Percentiles rank a stretch among this genome's conserved stretches.
Evolutionary conservation across 2,888 invertebrate genomes (phyloP).

Genomic region (Tenthredo distinguenda): DNA sequence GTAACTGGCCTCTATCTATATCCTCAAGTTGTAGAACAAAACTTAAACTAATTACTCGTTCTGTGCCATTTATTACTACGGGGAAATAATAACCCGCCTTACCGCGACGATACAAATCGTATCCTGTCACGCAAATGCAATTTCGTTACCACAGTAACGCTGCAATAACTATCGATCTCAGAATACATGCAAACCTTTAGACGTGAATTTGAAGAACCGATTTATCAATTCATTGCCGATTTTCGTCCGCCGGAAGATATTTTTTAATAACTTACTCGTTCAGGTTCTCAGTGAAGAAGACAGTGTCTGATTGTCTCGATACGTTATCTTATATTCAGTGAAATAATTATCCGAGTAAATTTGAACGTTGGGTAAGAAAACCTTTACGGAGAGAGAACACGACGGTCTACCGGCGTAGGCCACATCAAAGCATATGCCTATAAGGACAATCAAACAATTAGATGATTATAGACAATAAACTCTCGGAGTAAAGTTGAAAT

Average conservation of each 20-base stretch:
- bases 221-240: not conserved
- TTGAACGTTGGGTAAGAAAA: not conserved
- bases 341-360: not conserved
- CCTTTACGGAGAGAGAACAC: not conserved
- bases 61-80: slow-evolving; percentile 13
- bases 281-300: not conserved
- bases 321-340: not conserved
- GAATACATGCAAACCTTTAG: not conserved
- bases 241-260: not conserved
- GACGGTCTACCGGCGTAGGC: not conserved
- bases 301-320: not conserved
- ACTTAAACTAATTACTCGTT: slow-evolving; percentile 42
- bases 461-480: slow-evolving; percentile 48
- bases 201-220: slow-evolving; percentile 4
- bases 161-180: slow-evolving; percentile 3
- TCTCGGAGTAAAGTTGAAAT: slow-evolving; percentile 39
- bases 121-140: slow-evolving; percentile 49
- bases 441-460: slow-evolving; percentile 45
- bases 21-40: slow-evolving; percentile 34
- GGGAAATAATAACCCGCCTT: slow-evolving; percentile 25
- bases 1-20: slow-evolving; percentile 6
- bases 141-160: slow-evolving; percentile 44
- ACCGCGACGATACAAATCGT: slow-evolving; percentile 41
- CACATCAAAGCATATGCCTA: slow-evolving; percentile 15
- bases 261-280: not conserved